Conservation (phyloP, 2,113 vertebrate genomes). For the Catharus bicknelli region DNA sequence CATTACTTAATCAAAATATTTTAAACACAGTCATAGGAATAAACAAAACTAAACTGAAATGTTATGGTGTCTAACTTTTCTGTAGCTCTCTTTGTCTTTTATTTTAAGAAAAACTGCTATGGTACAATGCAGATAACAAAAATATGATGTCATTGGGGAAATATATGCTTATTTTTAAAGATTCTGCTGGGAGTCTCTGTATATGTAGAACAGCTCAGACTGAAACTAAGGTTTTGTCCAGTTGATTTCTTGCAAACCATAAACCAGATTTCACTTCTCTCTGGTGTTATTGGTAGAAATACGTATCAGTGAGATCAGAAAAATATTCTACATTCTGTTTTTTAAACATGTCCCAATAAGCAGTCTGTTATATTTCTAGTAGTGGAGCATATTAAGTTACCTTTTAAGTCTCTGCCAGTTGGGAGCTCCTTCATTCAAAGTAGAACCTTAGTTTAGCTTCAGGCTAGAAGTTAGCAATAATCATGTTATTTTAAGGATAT, state of each 20-base stretch:
- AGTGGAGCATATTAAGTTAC: conserved; percentile 71
- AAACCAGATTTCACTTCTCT: conserved; percentile 80
- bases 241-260: conserved; percentile 78
- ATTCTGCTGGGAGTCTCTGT: conserved; percentile 76
- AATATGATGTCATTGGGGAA: conserved; percentile 72
- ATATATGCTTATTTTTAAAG: conserved; percentile 84
- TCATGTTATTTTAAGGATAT: conserved; percentile 77
- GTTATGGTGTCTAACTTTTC: conserved; percentile 42
- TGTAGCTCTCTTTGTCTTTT: conserved; percentile 62
- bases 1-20: conserved; percentile 52
- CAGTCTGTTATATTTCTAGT: conserved; percentile 81
- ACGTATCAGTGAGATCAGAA: conserved; percentile 76
- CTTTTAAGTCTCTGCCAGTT: conserved; percentile 81
- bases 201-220: conserved; percentile 70
- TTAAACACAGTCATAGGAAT: conserved; percentile 13
- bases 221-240: conserved; percentile 77
- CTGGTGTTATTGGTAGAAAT: conserved; percentile 72
- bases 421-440: conserved; percentile 65
- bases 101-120: conserved; percentile 8
- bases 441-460: conserved; percentile 70
- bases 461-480: conserved; percentile 61
- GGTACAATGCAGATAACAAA: conserved; percentile 66
- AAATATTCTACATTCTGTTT: conserved; percentile 71
- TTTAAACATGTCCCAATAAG: conserved; percentile 69
- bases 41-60: conserved; percentile 39